Evolutionary conservation across 2,888 invertebrate genomes (phyloP).

Genomic region (Pocota personata): DNA sequence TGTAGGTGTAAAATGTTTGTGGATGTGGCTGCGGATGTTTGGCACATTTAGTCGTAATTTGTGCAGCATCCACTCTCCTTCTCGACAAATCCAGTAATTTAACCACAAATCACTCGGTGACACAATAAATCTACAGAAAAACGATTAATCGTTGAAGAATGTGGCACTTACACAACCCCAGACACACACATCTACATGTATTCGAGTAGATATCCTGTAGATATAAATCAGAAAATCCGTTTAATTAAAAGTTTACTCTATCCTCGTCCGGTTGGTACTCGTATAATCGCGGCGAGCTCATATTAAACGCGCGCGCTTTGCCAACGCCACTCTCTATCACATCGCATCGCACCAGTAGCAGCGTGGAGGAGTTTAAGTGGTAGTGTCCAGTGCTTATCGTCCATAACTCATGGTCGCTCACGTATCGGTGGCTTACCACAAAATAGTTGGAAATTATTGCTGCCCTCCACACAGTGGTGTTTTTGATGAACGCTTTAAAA

Average conservation of each 20-base stretch:
- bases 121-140: slow-evolving; percentile 75
- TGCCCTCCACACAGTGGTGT: slow-evolving; percentile 4
- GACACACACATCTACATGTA: slow-evolving; percentile 1
- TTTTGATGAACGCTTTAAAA: slow-evolving; percentile 68
- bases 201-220: slow-evolving; percentile 42
- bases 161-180: slow-evolving; percentile 59
- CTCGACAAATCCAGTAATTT: slow-evolving; percentile 65
- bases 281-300: slow-evolving; percentile 60
- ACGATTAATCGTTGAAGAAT: slow-evolving; percentile 74
- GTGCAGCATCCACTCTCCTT: slow-evolving; percentile 37
- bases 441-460: slow-evolving; percentile 72
- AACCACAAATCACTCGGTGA: slow-evolving; percentile 75
- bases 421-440: slow-evolving; percentile 74
- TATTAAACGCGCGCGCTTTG: slow-evolving; percentile 53
- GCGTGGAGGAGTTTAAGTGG: slow-evolving; percentile 37
- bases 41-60: slow-evolving; percentile 73
- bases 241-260: slow-evolving; percentile 73
- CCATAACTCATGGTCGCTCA: slow-evolving; percentile 73
- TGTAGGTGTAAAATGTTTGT: slow-evolving; percentile 47
- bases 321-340: slow-evolving; percentile 2
- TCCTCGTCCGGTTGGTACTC: slow-evolving; percentile 55
- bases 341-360: background rate
- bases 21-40: slow-evolving; percentile 49
- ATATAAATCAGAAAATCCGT: slow-evolving; percentile 74
- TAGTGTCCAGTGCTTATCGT: slow-evolving; percentile 66